A percentile compares a stretch with the other conserved stretches of the same genome.
phyloP scores from a whole-genome alignment of 2,797 vertebrate species.

The Sciaenops ocellatus region DNA sequence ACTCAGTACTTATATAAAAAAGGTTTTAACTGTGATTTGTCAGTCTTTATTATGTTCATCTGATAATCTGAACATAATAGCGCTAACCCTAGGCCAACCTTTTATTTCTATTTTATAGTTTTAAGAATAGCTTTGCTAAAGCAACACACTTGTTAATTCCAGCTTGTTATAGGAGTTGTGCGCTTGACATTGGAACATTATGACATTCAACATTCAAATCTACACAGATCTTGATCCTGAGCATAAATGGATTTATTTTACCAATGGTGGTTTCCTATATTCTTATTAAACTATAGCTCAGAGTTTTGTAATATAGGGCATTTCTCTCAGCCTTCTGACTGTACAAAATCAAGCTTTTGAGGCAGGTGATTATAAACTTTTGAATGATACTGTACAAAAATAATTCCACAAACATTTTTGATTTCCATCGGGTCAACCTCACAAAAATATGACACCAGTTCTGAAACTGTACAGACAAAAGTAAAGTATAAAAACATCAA shows the following conservation, averaged over 20 bases:
- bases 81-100: neutral
- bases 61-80: neutral
- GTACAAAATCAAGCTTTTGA: neutral
- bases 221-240: neutral
- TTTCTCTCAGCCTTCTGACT: neutral
- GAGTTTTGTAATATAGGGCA: neutral
- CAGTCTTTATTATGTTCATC: neutral
- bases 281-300: neutral
- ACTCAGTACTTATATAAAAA: neutral
- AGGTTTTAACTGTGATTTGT: neutral
- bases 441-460: neutral
- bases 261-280: neutral
- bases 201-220: neutral
- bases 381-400: neutral
- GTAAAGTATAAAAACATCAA: constrained; percentile 17
- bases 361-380: neutral
- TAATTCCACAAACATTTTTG: neutral
- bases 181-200: neutral
- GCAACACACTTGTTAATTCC: too few species aligned
- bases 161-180: neutral
- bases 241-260: neutral
- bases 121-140: too few species aligned
- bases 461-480: neutral
- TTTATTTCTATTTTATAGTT: neutral
- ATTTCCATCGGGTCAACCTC: neutral